Base-by-base conservation (phyloP, 2,888 invertebrate genomes). In the Uloborus plumipes region DNA sequence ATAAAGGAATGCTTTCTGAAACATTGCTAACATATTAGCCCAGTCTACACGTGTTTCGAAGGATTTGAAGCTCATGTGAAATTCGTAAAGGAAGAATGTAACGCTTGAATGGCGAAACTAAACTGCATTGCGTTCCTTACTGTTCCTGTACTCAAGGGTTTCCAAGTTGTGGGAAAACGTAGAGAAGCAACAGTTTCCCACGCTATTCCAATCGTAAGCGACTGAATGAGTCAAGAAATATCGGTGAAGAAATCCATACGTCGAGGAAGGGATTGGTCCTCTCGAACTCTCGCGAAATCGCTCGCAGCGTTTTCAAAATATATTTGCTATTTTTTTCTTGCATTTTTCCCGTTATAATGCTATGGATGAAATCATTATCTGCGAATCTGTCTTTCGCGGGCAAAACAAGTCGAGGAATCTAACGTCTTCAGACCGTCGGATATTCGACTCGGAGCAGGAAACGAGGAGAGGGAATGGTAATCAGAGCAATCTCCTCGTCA, bases 401-500 rank as follows among this genome's bases (percentile, higher is more conserved):
- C 77, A 77, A 77, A 70, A 49, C 72, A 51, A 47, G 65, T 15
- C 16, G 22, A 74, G 55, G 64, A 55, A 39, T 58, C 49, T 50
- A 77, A 77, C 70, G 65, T 74, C 73, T 50, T 39, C 62, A 62
- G 18, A 51, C 50, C 55, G 20, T 26, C 50, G 69, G 69, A 31
- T 55, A 31, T 53, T 22, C 47, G 15, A 26, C 14, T 15, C 50
- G 58, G 26, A 31, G 47, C 31, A 47, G 16, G 58, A n/a, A 47
- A 20, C 47, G 22, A 18, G 62, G 67, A 31, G 49, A 22, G 53
- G 70, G 20, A 20, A 49, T 49, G 49, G 20, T 67, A 79, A 79
- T 73, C 79, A 74, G 55, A 62, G 80, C 72, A 74, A 80, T 80
- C 69, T 80, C 55, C 26, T 66, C 74, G 73, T 80, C 62, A 80